Conservation (phyloP, 2,888 invertebrate species). For the Scaptomyza tumidula region DNA sequence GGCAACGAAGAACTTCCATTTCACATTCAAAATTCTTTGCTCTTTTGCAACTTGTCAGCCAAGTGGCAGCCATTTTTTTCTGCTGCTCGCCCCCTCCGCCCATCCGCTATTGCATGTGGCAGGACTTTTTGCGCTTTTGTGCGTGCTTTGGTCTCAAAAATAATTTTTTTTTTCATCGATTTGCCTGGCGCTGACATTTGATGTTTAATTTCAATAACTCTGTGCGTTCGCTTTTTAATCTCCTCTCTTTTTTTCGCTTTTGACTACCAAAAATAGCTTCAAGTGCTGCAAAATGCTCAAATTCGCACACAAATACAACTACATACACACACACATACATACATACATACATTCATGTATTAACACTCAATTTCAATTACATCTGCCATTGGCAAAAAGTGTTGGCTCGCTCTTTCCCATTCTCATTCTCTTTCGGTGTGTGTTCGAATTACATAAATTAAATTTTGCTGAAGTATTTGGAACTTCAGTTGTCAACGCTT, state of each 20-base stretch:
- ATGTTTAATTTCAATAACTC: constrained; percentile 82
- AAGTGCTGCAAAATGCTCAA: constrained; percentile 54
- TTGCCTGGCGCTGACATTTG: constrained; percentile 74
- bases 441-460: constrained; percentile 67
- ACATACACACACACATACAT: constrained; percentile 8
- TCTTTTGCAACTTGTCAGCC: constrained; percentile 79
- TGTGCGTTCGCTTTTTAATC: constrained; percentile 62
- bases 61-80: constrained; percentile 58
- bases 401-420: constrained; percentile 32
- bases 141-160: constrained; percentile 62
- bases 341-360: not conserved
- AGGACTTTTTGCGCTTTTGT: constrained; percentile 75
- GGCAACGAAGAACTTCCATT: constrained; percentile 27
- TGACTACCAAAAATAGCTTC: constrained; percentile 71
- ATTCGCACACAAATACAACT: constrained; percentile 9
- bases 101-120: constrained; percentile 57
- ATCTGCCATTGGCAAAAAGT: constrained; percentile 74
- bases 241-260: constrained; percentile 51
- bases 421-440: not conserved
- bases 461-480: constrained; percentile 34
- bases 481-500: constrained; percentile 38
- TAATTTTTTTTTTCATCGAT: constrained; percentile 3
- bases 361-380: constrained; percentile 63
- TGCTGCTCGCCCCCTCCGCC: too few relatives aligned
- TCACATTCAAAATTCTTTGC: constrained; percentile 70